These are phyloP conservation scores for Nomada lathburiana DNA, from an alignment of 2,888 invertebrate species.

Conservation along the genomic window DNA sequence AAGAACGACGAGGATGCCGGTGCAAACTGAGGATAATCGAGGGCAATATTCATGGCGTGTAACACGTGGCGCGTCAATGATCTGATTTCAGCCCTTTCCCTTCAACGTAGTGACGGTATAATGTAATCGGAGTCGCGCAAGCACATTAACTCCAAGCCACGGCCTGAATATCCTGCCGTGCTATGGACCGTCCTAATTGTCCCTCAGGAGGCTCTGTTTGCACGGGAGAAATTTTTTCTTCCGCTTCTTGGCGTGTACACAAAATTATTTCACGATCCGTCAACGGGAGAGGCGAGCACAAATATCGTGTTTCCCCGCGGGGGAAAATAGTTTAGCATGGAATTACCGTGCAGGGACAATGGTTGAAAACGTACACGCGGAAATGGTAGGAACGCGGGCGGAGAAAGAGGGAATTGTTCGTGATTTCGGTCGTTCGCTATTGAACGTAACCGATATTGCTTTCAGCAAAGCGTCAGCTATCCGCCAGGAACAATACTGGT, in stretches of 20 bases:
- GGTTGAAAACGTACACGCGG: slow-evolving; percentile 11
- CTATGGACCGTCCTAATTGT: slow-evolving; percentile 69
- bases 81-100: slow-evolving; percentile 62
- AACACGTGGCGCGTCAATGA: slow-evolving; percentile 46
- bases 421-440: slow-evolving; percentile 13
- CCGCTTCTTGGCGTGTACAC: slow-evolving; percentile 59
- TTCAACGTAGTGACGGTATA: slow-evolving; percentile 43
- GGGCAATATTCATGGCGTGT: slow-evolving; percentile 36
- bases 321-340: slow-evolving; percentile 13
- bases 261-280: slow-evolving; percentile 70
- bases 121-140: slow-evolving; percentile 68
- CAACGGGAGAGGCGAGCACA: slow-evolving; percentile 44
- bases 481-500: slow-evolving; percentile 1
- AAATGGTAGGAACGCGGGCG: neutral
- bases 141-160: slow-evolving; percentile 66
- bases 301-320: slow-evolving; percentile 52
- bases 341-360: slow-evolving; percentile 22
- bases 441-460: slow-evolving; percentile 23
- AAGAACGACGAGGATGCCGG: neutral
- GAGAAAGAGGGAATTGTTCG: neutral
- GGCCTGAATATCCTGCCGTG: slow-evolving; percentile 48
- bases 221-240: slow-evolving; percentile 57
- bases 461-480: neutral
- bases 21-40: slow-evolving; percentile 34
- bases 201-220: slow-evolving; percentile 62